Evolutionary conservation across 92 coral and sea anemone species (phyloP).

Genomic region (Montipora capitata): DNA sequence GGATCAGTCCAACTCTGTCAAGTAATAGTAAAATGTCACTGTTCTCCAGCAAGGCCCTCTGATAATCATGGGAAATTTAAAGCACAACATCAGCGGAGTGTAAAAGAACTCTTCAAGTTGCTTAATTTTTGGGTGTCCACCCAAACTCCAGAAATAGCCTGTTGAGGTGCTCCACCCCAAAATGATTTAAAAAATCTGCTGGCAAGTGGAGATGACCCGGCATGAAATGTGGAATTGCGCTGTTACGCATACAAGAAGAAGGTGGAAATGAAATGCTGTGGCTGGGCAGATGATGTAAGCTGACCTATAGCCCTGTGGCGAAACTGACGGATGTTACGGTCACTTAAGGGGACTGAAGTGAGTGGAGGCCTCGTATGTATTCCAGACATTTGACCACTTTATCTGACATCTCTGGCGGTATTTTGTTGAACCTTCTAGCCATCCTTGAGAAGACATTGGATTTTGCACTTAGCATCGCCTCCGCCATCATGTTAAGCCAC

Average conservation of each 20-base stretch:
- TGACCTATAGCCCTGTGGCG: constrained; percentile 30
- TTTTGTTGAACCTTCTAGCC: too few relatives aligned
- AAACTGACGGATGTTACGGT: constrained; percentile 41
- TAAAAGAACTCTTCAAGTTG: not conserved
- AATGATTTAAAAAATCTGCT: constrained; percentile 11
- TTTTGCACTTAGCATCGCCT: too few relatives aligned
- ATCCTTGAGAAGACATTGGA: too few relatives aligned
- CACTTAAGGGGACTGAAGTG: too few relatives aligned
- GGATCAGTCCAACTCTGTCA: too few relatives aligned
- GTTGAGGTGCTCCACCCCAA: constrained; percentile 15
- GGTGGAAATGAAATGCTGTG: constrained; percentile 65
- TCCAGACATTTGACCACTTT: too few relatives aligned
- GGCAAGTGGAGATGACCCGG: constrained; percentile 28
- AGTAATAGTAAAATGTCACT: too few relatives aligned
- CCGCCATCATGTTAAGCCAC: too few relatives aligned
- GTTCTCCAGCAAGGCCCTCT: not conserved
- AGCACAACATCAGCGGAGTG: too few relatives aligned
- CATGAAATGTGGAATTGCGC: constrained; percentile 40
- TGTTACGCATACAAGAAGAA: constrained; percentile 33
- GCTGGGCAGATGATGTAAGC: not conserved
- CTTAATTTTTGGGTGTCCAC: too few relatives aligned
- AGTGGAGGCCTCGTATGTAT: too few relatives aligned
- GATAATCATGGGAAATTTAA: not conserved
- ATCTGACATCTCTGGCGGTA: too few relatives aligned
- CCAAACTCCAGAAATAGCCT: not conserved